Percentiles rank a stretch among this genome's conserved stretches.
Conservation (phyloP, 2,797 vertebrate species). For the Lutjanus campechanus region DNA sequence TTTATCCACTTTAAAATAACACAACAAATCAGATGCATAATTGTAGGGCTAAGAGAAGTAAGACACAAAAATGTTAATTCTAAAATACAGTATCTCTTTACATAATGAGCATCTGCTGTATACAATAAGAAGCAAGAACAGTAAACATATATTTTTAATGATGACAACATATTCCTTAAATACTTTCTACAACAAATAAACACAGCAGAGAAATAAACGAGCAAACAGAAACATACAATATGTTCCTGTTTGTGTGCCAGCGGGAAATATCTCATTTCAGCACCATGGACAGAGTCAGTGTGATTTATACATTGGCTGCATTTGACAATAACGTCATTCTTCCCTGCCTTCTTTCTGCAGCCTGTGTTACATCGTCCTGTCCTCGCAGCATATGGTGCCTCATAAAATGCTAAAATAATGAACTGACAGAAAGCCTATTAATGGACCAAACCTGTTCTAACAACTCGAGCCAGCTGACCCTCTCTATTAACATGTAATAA, state of each 20-base stretch:
- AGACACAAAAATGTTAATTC: neutral
- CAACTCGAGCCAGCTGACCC: constrained; percentile 43
- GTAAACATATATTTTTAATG: neutral
- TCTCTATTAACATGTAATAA: constrained; percentile 37
- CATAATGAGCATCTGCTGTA: neutral
- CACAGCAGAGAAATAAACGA: too few species aligned
- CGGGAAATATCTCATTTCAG: constrained; percentile 47
- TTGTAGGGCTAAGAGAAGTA: neutral
- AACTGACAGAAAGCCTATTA: constrained; percentile 45
- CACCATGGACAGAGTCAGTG: constrained; percentile 67
- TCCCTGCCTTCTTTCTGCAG: constrained; percentile 4
- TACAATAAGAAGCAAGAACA: neutral
- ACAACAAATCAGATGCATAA: neutral
- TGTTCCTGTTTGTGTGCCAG: neutral
- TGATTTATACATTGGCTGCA: constrained; percentile 17
- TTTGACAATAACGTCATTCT: constrained; percentile 27
- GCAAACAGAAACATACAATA: neutral
- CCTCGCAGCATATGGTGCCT: constrained; percentile 45
- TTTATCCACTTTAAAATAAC: neutral
- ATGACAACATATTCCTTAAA: neutral
- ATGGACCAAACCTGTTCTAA: constrained; percentile 45
- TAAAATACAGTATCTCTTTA: neutral
- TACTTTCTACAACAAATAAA: neutral
- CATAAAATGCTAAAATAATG: constrained; percentile 40
- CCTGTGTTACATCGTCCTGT: constrained; percentile 11